Conservation (phyloP, 2,888 invertebrate species). For the Helleia helle region DNA sequence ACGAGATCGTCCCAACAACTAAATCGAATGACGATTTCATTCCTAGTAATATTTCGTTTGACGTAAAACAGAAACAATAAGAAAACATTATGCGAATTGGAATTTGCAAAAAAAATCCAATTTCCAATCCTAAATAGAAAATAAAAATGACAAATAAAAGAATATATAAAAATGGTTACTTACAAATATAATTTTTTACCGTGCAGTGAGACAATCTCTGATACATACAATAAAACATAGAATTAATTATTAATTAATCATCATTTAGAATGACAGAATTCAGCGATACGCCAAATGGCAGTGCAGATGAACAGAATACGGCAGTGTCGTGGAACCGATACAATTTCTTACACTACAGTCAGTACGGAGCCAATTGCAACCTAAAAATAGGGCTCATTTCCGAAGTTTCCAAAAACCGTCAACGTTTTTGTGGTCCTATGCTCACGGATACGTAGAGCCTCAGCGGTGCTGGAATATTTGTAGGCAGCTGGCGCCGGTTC, state of each 20-base stretch:
- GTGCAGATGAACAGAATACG: constrained; percentile 20
- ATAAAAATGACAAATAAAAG: neutral
- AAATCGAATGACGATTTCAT: neutral
- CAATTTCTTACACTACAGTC: neutral
- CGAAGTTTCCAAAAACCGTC: too few relatives aligned
- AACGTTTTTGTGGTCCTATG: too few relatives aligned
- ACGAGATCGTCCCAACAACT: constrained; percentile 31
- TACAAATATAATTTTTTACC: too few relatives aligned
- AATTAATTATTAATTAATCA: too few relatives aligned
- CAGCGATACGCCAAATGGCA: constrained; percentile 19
- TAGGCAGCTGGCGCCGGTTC: constrained; percentile 28
- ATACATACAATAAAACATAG: too few relatives aligned
- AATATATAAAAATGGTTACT: neutral
- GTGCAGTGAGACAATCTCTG: neutral
- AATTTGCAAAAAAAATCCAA: too few relatives aligned
- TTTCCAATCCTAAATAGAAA: too few relatives aligned
- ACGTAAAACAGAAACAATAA: too few relatives aligned
- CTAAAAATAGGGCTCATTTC: too few relatives aligned
- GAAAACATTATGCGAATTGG: too few relatives aligned
- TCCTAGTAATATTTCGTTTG: too few relatives aligned
- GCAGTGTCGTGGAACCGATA: constrained; percentile 18
- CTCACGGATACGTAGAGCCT: constrained; percentile 52
- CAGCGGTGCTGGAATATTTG: constrained; percentile 40
- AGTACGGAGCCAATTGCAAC: constrained; percentile 1
- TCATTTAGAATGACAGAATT: neutral